phyloP scores from a whole-genome alignment of 2,113 vertebrate genomes.

The Aleadryas rufinucha region DNA sequence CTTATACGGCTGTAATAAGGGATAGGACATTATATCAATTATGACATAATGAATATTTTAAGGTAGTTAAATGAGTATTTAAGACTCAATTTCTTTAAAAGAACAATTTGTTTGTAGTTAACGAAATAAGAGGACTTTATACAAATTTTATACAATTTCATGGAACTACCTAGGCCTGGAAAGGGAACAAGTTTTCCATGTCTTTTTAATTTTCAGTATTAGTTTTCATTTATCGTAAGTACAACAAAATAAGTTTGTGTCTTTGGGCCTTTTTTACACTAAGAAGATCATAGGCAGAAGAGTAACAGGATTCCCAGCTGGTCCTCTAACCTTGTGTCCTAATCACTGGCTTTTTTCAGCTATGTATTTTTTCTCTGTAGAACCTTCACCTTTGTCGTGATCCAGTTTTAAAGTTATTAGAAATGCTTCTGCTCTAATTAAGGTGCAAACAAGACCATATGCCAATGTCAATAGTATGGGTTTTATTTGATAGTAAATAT shows the following conservation, averaged over 20 bases:
- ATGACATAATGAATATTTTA: background rate
- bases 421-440: background rate
- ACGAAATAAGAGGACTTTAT: background rate
- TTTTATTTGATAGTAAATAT: background rate
- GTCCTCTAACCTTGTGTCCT: background rate
- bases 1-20: background rate
- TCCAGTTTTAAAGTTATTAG: background rate
- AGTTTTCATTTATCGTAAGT: background rate
- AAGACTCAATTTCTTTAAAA: background rate
- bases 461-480: background rate
- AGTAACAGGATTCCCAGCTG: background rate
- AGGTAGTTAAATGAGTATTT: background rate
- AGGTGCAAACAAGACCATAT: background rate
- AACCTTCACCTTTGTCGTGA: background rate
- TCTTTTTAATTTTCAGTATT: background rate
- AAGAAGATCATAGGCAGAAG: background rate
- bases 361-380: background rate
- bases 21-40: background rate
- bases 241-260: background rate
- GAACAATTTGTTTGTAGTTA: background rate
- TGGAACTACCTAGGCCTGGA: background rate
- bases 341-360: background rate
- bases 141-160: background rate
- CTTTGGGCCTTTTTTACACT: background rate
- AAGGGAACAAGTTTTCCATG: fast-evolving